Conservation (phyloP, 2,888 invertebrate species). For the Phengaris arion region DNA sequence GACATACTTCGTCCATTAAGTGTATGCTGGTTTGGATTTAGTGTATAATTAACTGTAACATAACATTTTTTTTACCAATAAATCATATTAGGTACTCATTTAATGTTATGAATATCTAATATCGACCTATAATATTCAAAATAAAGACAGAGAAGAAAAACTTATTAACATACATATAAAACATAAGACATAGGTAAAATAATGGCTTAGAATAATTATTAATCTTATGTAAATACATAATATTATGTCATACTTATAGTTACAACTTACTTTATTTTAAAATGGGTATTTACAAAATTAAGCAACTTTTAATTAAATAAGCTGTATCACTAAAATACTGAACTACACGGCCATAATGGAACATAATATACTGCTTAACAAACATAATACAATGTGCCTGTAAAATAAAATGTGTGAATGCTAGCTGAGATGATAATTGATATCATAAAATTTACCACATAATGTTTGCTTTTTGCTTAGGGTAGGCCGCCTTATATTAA, state of each 20-base stretch:
- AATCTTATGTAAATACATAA: background rate
- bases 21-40: too few species aligned
- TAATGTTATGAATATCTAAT: background rate
- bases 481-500: too few species aligned
- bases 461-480: too few species aligned
- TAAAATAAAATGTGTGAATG: too few species aligned
- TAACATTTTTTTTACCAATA: too few species aligned
- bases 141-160: slow-evolving; percentile 4
- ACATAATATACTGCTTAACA: background rate
- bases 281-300: background rate
- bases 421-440: too few species aligned
- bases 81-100: background rate
- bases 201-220: background rate
- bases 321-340: slow-evolving; percentile 4
- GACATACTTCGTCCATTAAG: too few species aligned
- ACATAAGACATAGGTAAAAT: background rate
- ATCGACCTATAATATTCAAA: background rate
- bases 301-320: background rate
- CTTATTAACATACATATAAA: background rate
- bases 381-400: background rate
- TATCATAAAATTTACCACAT: too few species aligned
- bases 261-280: background rate
- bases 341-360: background rate
- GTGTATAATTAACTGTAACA: too few species aligned
- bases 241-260: background rate